phyloP scores from a whole-genome alignment of 1,140 invertebrate genomes.

The Stegodyphus dumicola region DNA sequence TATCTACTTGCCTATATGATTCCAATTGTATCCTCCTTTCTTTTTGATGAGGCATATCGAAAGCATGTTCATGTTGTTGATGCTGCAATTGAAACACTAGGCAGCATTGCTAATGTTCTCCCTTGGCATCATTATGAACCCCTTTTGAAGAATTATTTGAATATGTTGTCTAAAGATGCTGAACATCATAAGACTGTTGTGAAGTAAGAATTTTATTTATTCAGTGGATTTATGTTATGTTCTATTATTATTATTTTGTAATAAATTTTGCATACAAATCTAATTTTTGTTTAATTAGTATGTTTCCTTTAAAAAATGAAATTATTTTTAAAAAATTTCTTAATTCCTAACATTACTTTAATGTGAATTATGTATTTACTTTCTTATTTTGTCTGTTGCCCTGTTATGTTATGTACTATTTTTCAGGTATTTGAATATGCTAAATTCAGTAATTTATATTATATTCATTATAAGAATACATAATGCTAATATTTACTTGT shows the following conservation, averaged over 20 bases:
- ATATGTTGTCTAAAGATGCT: slow-evolving; percentile 75
- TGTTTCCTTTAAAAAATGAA: too few relatives aligned
- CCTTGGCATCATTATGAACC: slow-evolving; percentile 89
- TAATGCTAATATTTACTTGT: too few relatives aligned
- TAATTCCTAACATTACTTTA: too few relatives aligned
- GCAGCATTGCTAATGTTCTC: slow-evolving; percentile 79
- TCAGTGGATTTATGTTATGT: neutral
- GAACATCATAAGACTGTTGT: slow-evolving; percentile 86
- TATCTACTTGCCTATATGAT: slow-evolving; percentile 86
- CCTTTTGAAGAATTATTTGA: slow-evolving; percentile 82
- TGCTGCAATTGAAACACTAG: slow-evolving; percentile 77
- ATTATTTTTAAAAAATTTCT: too few relatives aligned
- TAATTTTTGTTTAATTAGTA: neutral
- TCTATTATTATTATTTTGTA: neutral
- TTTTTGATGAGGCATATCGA: slow-evolving; percentile 80
- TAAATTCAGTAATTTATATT: too few relatives aligned
- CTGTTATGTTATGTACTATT: too few relatives aligned
- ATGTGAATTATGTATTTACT: too few relatives aligned
- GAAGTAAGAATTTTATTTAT: slow-evolving; percentile 55
- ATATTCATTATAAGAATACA: too few relatives aligned
- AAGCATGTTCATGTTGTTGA: slow-evolving; percentile 86
- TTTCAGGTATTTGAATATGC: too few relatives aligned
- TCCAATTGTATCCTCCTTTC: slow-evolving; percentile 83
- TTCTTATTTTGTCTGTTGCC: too few relatives aligned
- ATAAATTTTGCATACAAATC: neutral